Percentiles rank a stretch among this genome's conserved stretches.
phyloP scores from a whole-genome alignment of 2,888 invertebrate species.

The Cryptophagus acutangulus region DNA sequence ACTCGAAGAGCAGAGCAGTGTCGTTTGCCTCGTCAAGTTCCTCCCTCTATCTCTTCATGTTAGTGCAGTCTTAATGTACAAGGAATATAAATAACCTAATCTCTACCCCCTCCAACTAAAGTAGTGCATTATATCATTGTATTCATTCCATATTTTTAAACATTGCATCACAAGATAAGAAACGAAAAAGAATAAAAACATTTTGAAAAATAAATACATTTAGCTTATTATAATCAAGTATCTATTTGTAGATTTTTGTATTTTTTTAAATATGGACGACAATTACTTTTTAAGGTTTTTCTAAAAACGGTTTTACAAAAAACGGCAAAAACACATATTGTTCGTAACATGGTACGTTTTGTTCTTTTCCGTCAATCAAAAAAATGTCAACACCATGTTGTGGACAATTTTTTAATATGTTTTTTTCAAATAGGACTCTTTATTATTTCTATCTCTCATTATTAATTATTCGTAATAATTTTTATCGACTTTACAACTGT shows the following conservation, averaged over 20 bases:
- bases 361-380: too few relatives aligned
- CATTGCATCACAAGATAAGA: slow-evolving; percentile 43
- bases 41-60: too few relatives aligned
- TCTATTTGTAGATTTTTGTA: slow-evolving; percentile 47
- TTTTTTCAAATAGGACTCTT: too few relatives aligned
- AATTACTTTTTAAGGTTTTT: slow-evolving; percentile 38
- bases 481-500: slow-evolving; percentile 46
- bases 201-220: slow-evolving; percentile 39
- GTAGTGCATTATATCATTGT: slow-evolving; percentile 48
- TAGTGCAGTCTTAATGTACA: slow-evolving; percentile 45
- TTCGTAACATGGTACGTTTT: too few relatives aligned
- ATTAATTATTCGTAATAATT: slow-evolving; percentile 43
- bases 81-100: slow-evolving; percentile 21
- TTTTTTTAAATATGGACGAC: slow-evolving; percentile 47
- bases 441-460: too few relatives aligned
- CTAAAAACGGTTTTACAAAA: too few relatives aligned
- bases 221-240: slow-evolving; percentile 30
- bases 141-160: slow-evolving; percentile 42
- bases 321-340: too few relatives aligned
- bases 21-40: slow-evolving; percentile 28
- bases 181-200: too few relatives aligned
- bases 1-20: slow-evolving; percentile 3
- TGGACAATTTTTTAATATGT: too few relatives aligned
- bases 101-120: too few relatives aligned
- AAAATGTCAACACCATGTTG: too few relatives aligned